Base-by-base conservation (phyloP, 1,140 invertebrate species). In the Sinella curviseta region DNA sequence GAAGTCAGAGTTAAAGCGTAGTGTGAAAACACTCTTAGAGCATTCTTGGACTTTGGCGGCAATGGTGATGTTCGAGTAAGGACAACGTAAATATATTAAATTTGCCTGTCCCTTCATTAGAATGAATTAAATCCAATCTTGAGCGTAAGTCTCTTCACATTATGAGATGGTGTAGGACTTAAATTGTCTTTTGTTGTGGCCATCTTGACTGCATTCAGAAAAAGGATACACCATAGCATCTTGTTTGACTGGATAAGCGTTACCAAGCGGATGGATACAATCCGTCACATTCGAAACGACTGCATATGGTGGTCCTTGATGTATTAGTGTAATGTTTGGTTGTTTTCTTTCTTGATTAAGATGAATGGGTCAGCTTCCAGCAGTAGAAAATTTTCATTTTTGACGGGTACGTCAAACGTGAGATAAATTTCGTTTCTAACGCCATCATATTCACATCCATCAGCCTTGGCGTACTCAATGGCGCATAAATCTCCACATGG, bases 21-120 rank as follows among this genome's bases (percentile, higher is more conserved):
- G 55, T 1, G 30, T 14, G 70, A 82, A 80, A 0, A 80, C 76
- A n/a, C n/a, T n/a, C n/a, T n/a, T n/a, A n/a, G n/a, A n/a, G n/a
- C n/a, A n/a, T n/a, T n/a, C n/a, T n/a, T n/a, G n/a, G n/a, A n/a
- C n/a, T n/a, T n/a, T n/a, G n/a, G n/a, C n/a, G n/a, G n/a, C n/a
- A n/a, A n/a, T n/a, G n/a, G n/a, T n/a, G n/a, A n/a, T n/a, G n/a
- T n/a, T n/a, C n/a, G n/a, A n/a, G n/a, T n/a, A n/a, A n/a, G n/a
- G n/a, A n/a, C n/a, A n/a, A n/a, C 12, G 33, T 17, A 28, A 31
- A 34, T 35, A n/a, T 26, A 35, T 17, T 24, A 1, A 34, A 17
- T 33, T 8, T 26, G 73, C 35, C 81, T 12, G 1, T 1, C 24
- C 16, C 67, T 76, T n/a, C 20, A 76, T 20, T 28, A 0, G 26